Evolutionary conservation across 2,113 vertebrate species (phyloP).

Genomic region (Speoplatyrhinus poulsoni): DNA sequence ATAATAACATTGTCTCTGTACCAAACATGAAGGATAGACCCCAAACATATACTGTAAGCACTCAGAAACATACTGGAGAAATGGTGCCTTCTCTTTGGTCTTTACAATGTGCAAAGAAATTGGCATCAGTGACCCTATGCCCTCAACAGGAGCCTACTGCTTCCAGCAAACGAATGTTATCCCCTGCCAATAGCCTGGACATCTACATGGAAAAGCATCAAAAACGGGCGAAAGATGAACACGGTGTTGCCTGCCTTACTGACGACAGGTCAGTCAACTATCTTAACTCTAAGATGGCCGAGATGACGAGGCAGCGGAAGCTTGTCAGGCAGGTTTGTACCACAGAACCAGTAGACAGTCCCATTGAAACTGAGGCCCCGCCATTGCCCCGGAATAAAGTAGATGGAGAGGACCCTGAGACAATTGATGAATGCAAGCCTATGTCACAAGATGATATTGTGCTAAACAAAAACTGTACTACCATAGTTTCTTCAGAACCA

Average conservation of each 20-base stretch:
- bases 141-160: slow-evolving; percentile 90
- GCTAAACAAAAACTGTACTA: slow-evolving; percentile 74
- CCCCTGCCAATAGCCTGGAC: slow-evolving; percentile 96
- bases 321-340: slow-evolving; percentile 94
- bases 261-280: slow-evolving; percentile 78
- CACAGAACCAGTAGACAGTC: slow-evolving; percentile 87
- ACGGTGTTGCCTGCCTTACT: slow-evolving; percentile 83
- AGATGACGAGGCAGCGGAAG: slow-evolving; percentile 85
- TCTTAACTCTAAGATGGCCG: slow-evolving; percentile 76
- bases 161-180: slow-evolving; percentile 97
- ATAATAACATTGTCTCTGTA: slow-evolving; percentile 68
- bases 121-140: slow-evolving; percentile 84
- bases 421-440: slow-evolving; percentile 60
- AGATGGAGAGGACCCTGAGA: slow-evolving; percentile 57
- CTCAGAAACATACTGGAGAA: slow-evolving; percentile 50
- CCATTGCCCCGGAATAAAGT: slow-evolving; percentile 68
- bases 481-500: slow-evolving; percentile 44
- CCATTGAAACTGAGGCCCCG: slow-evolving; percentile 78
- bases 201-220: slow-evolving; percentile 99
- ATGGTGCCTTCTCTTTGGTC: slow-evolving; percentile 69
- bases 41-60: slow-evolving; percentile 55
- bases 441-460: slow-evolving; percentile 64
- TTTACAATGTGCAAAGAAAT: slow-evolving; percentile 79
- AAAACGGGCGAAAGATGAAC: slow-evolving; percentile 95
- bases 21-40: slow-evolving; percentile 72